A percentile compares a stretch with the other conserved stretches of the same genome.
Evolutionary conservation across 2,888 invertebrate genomes (phyloP).

Genomic region (Eledona agricola): DNA sequence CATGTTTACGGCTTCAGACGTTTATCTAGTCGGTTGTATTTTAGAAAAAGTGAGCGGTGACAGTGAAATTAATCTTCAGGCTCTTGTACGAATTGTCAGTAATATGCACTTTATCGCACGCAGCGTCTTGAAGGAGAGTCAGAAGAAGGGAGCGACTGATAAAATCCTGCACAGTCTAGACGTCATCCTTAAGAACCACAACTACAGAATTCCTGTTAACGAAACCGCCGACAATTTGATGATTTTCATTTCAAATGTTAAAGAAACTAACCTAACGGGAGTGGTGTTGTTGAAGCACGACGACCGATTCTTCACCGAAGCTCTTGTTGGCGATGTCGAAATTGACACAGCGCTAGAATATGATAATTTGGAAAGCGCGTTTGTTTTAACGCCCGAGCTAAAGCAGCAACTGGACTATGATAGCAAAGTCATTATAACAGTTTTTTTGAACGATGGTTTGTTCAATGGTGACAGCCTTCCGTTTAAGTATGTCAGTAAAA

Average conservation of each 20-base stretch:
- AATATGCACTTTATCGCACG: slow-evolving; percentile 20
- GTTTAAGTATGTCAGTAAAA: slow-evolving; percentile 17
- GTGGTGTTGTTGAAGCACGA: slow-evolving; percentile 2
- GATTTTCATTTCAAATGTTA: slow-evolving; percentile 4
- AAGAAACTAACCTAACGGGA: slow-evolving; percentile 14
- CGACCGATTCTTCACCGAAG: slow-evolving; percentile 7
- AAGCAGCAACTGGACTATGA: slow-evolving; percentile 15
- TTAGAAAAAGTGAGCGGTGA: slow-evolving; percentile 9
- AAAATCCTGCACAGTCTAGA: slow-evolving; percentile 68
- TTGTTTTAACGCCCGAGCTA: slow-evolving; percentile 14
- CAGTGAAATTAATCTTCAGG: slow-evolving; percentile 10
- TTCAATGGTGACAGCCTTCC: slow-evolving; percentile 19
- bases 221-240: slow-evolving; percentile 6
- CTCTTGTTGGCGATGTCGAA: not conserved
- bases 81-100: slow-evolving; percentile 17
- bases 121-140: slow-evolving; percentile 16
- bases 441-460: slow-evolving; percentile 16
- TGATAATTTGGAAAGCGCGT: slow-evolving; percentile 18
- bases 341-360: slow-evolving; percentile 5
- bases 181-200: slow-evolving; percentile 62
- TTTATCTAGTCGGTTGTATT: slow-evolving; percentile 22
- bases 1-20: slow-evolving; percentile 19
- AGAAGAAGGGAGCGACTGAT: slow-evolving; percentile 29
- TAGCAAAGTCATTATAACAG: slow-evolving; percentile 8
- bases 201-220: slow-evolving; percentile 4